Evolutionary conservation across 2,113 vertebrate species (phyloP).

Genomic region (Progne subis): DNA sequence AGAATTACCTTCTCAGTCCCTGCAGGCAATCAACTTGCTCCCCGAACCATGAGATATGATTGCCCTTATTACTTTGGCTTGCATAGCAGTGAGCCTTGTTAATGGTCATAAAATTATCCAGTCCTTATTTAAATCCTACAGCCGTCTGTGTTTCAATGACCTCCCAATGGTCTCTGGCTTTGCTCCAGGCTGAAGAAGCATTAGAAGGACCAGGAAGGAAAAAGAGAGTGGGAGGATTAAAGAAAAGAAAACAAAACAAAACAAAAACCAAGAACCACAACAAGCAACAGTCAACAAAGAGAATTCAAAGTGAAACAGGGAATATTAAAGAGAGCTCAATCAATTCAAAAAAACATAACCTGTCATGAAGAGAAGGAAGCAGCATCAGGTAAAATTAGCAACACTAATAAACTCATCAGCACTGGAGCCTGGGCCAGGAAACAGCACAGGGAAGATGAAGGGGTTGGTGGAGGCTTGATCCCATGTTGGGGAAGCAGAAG

Average conservation of each 20-base stretch:
- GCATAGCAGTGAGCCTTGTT: conserved; percentile 42
- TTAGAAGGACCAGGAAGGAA: background rate
- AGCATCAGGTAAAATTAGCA: conserved; percentile 60
- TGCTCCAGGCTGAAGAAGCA: conserved; percentile 37
- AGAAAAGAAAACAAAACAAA: background rate
- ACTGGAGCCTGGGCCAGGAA: background rate
- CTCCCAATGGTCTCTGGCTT: conserved; percentile 53
- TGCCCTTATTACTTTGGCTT: conserved; percentile 65
- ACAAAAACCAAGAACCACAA: background rate
- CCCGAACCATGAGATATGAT: conserved; percentile 54
- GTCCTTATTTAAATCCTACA: conserved; percentile 69
- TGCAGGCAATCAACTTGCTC: conserved; percentile 54
- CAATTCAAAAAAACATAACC: conserved; percentile 38
- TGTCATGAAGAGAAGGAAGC: conserved; percentile 28
- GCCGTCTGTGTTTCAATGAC: conserved; percentile 54
- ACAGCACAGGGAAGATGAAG: background rate
- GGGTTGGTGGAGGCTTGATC: background rate
- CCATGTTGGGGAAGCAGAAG: background rate
- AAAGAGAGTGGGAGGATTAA: background rate
- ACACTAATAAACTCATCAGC: conserved; percentile 50
- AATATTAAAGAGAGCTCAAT: conserved; percentile 52
- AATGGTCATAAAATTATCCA: conserved; percentile 69
- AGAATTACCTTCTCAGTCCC: conserved; percentile 30
- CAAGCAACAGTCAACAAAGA: conserved; percentile 32
- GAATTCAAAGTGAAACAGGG: background rate